Base-by-base conservation (phyloP, 2,113 vertebrate species). In the Struthidea cinerea region DNA sequence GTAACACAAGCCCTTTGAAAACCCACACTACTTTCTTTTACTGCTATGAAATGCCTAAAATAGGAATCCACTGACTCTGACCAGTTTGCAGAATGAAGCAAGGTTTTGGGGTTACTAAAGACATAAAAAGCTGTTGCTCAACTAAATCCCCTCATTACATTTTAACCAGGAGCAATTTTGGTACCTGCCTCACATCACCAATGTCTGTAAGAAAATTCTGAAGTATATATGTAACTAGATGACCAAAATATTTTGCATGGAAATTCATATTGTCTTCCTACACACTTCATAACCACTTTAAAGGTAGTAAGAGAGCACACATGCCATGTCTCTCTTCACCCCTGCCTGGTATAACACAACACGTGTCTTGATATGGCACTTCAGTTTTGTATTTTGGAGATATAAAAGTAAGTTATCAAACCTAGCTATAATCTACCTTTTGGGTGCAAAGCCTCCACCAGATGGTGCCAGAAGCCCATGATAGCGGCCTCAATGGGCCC, bases 351-450 rank as follows among this genome's bases (percentile, higher is more conserved):
- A 4, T 52, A 64, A 41, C 6, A 52, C 1, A 50, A 10, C 28
- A 7, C 0, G 0, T 24, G 19, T 6, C 20, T 67, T 44, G 16
- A 32, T 21, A 19, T 1, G 14, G 7, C 5, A 41, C 7, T 55
- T 14, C 9, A 20, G 44, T 41, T 70, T 56, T 82, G 3, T 30
- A 27, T 49, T 71, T 64, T 37, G 37, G 14, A n/a, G 8, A 20
- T 18, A 19, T 0, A 18, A 41, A 65, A 50, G 5, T 13, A 42
- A 82, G 64, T 73, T 30, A 46, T 27, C 17, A 37, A 93, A n/a
- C 2, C 6, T 8, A 30, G 5, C 11, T 32, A 2, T 15, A 42
- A 59, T 10, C 23, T 13, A 11, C 1, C 2, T 8, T 69, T 64
- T n/a, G 49, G 61, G n/a, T 1, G 0, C 7, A 33, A 16, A 8